Conservation (phyloP, 2,888 invertebrate species). For the Nemurella pictetii region DNA sequence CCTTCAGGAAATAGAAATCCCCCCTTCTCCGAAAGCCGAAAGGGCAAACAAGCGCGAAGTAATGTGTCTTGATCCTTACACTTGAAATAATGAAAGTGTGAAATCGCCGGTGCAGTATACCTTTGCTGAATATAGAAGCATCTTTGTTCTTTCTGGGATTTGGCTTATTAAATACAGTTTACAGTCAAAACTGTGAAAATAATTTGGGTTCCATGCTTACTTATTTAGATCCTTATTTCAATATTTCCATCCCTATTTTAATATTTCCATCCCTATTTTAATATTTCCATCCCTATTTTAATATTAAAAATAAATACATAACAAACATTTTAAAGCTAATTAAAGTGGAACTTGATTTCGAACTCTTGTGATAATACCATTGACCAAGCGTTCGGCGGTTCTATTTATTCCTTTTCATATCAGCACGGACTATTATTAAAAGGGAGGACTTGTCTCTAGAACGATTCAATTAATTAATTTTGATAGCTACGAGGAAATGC, state of each 20-base stretch:
- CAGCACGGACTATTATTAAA: background rate
- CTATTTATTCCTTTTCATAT: background rate
- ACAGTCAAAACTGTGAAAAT: too few relatives aligned
- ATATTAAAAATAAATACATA: too few relatives aligned
- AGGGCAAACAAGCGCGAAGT: background rate
- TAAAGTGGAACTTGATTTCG: background rate
- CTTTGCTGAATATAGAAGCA: background rate
- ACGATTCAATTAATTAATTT: conserved; percentile 17
- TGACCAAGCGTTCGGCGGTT: background rate
- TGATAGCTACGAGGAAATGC: background rate
- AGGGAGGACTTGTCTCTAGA: background rate
- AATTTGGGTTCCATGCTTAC: too few relatives aligned
- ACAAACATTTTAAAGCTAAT: background rate
- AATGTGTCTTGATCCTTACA: background rate
- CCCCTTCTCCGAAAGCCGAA: background rate
- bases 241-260: too few relatives aligned
- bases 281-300: too few relatives aligned
- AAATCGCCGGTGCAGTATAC: too few relatives aligned
- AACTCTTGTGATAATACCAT: background rate
- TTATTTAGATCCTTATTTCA: too few relatives aligned
- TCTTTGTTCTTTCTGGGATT: background rate
- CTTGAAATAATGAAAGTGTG: background rate
- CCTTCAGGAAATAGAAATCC: background rate
- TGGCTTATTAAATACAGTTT: too few relatives aligned
- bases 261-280: too few relatives aligned